Conservation (phyloP, 2,113 vertebrate genomes). For the Poeciliopsis occidentalis region DNA sequence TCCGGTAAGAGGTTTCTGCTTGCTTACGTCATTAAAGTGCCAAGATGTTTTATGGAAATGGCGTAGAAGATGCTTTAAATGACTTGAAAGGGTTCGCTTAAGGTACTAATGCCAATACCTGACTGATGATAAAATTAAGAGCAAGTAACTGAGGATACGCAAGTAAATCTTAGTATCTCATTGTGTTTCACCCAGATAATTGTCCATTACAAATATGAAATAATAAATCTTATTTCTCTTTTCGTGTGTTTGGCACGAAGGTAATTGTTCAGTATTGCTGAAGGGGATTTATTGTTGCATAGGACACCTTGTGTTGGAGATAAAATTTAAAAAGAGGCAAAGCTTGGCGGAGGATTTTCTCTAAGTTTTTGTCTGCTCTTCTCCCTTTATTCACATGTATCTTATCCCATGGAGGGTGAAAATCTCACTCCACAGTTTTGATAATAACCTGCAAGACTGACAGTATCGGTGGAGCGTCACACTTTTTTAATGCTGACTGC, state of each 20-base stretch:
- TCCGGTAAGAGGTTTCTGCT: slow-evolving; percentile 85
- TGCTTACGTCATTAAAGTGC: slow-evolving; percentile 20
- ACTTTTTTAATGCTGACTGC: not conserved
- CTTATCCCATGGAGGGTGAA: not conserved
- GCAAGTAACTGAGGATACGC: not conserved
- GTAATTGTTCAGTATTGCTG: not conserved
- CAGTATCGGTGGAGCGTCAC: not conserved
- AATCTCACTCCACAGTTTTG: not conserved
- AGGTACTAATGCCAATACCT: slow-evolving; percentile 22
- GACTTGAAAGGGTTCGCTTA: slow-evolving; percentile 27
- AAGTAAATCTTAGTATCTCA: not conserved
- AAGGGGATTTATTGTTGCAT: not conserved
- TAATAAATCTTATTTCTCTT: not conserved
- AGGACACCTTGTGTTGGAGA: not conserved
- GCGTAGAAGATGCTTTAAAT: not conserved
- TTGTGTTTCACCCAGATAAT: not conserved
- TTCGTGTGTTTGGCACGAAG: not conserved
- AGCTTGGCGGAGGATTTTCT: not conserved
- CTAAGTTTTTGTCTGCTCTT: not conserved
- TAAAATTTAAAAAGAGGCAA: not conserved
- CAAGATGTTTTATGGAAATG: slow-evolving; percentile 28
- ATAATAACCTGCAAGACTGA: not conserved
- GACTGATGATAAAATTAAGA: slow-evolving; percentile 15
- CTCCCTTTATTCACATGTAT: not conserved
- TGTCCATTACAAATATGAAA: no score